These are phyloP conservation scores for Meandrusa payeni DNA, from an alignment of 2,888 invertebrate species.

Conservation along the genomic window DNA sequence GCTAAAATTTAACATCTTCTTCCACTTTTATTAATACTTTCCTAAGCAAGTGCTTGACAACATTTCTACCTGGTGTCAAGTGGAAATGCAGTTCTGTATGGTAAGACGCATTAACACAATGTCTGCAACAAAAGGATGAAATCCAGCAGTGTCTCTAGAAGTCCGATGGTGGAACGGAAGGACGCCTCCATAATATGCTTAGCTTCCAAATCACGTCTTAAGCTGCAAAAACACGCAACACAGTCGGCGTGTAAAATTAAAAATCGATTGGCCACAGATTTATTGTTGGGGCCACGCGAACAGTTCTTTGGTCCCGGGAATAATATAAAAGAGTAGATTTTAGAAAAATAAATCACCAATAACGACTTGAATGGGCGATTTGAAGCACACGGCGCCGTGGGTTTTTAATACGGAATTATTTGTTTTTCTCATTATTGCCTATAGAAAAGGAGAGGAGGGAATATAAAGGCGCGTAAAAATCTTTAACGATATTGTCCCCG, in stretches of 20 bases:
- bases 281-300: background rate
- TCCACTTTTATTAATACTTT: no score
- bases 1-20: no score
- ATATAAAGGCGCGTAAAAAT: conserved; percentile 41
- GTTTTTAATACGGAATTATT: conserved; percentile 20
- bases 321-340: conserved; percentile 10
- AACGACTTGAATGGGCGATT: conserved; percentile 15
- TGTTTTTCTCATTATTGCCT: conserved; percentile 30
- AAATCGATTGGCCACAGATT: conserved; percentile 6
- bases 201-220: conserved; percentile 7
- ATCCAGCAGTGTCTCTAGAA: no score
- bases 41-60: no score
- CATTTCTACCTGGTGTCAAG: no score
- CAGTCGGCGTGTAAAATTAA: conserved; percentile 4
- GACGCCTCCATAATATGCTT: background rate
- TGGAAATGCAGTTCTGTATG: no score
- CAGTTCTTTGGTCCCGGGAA: background rate
- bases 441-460: conserved; percentile 27
- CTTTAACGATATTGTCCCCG: conserved; percentile 68
- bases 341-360: conserved; percentile 17
- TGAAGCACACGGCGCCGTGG: conserved; percentile 13
- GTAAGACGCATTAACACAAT: no score
- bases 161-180: no score
- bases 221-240: background rate
- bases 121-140: no score